Conservation (phyloP, 2,888 invertebrate genomes). For the Ormia ochracea region DNA sequence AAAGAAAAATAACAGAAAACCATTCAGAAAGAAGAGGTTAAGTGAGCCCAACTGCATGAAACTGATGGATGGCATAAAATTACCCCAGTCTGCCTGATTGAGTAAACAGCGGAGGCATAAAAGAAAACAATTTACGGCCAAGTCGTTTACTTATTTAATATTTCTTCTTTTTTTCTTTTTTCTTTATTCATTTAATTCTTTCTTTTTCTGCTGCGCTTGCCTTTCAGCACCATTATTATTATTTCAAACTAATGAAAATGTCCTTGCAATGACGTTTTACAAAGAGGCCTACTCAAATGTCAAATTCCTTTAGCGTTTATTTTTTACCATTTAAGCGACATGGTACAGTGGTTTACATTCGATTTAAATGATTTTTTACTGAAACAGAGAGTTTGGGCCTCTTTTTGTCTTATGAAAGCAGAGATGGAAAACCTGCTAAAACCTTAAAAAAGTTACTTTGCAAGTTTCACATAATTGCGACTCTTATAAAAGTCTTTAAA, state of each 20-base stretch:
- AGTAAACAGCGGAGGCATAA: background rate
- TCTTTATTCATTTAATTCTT: background rate
- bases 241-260: conserved; percentile 57
- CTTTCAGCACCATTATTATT: conserved; percentile 47
- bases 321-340: conserved; percentile 39
- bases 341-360: background rate
- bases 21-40: background rate
- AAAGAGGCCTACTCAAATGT: conserved; percentile 65
- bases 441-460: too few species aligned
- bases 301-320: conserved; percentile 63
- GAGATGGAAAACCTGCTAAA: too few species aligned
- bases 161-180: conserved; percentile 3
- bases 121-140: conserved; percentile 43
- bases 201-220: conserved; percentile 27
- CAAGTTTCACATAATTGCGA: too few species aligned
- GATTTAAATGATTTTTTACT: too few species aligned
- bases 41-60: conserved; percentile 18
- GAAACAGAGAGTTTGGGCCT: too few species aligned
- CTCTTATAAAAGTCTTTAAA: too few species aligned
- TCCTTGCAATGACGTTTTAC: conserved; percentile 62
- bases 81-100: background rate
- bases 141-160: conserved; percentile 26
- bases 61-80: background rate
- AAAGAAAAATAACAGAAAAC: background rate
- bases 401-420: too few species aligned